Percentiles rank a stretch among this genome's conserved stretches.
phyloP scores from a whole-genome alignment of 2,888 invertebrate genomes.

The Imbricaverruca yamaguchii region DNA sequence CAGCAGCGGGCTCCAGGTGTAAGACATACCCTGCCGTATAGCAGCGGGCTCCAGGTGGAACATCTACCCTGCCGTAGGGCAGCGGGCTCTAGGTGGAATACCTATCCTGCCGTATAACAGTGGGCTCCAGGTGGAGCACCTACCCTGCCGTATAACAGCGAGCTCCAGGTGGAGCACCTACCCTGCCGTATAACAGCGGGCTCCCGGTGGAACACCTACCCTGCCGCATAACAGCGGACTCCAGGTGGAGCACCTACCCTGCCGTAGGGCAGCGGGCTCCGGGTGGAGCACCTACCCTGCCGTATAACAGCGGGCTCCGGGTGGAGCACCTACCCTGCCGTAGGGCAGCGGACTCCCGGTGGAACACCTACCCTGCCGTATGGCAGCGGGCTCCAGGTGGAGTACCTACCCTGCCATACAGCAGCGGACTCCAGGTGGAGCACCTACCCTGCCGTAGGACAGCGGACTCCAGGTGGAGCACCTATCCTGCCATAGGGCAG shows the following conservation, averaged over 20 bases:
- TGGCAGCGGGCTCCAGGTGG: not conserved
- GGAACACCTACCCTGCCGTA: too few relatives aligned
- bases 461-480: conserved; percentile 51
- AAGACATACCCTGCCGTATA: too few relatives aligned
- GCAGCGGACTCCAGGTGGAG: conserved; percentile 50
- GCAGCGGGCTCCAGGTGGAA: too few relatives aligned
- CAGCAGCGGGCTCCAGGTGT: too few relatives aligned
- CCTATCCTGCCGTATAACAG: conserved; percentile 54
- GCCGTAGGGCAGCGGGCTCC: conserved; percentile 20
- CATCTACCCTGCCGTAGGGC: conserved; percentile 38
- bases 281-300: not conserved
- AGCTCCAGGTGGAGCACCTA: too few relatives aligned
- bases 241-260: not conserved
- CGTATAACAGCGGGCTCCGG: too few relatives aligned
- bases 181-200: too few relatives aligned
- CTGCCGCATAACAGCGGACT: too few relatives aligned
- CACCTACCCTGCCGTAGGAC: conserved; percentile 37
- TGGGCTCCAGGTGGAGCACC: conserved; percentile 34
- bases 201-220: too few relatives aligned
- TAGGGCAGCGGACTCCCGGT: too few relatives aligned
- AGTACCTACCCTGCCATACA: conserved; percentile 36
- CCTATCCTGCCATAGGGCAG: conserved; percentile 38
- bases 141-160: too few relatives aligned
- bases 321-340: too few relatives aligned
- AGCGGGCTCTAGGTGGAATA: conserved; percentile 54